These are phyloP conservation scores for Miniopterus natalensis DNA, from an alignment of 2,113 vertebrate species.

Conservation along the genomic window DNA sequence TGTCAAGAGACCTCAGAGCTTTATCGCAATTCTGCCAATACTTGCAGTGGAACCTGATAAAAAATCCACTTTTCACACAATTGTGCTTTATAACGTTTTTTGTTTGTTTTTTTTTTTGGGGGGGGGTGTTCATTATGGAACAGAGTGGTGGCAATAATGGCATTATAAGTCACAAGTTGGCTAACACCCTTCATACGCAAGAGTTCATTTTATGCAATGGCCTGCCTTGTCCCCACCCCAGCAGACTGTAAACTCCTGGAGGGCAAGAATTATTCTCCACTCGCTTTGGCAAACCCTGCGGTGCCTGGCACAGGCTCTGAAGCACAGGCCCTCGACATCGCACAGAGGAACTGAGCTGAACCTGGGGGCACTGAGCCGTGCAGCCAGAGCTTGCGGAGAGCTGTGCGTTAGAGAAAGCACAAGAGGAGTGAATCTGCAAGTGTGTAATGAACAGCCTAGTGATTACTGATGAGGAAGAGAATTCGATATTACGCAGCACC, in stretches of 20 bases:
- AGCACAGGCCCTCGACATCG: not conserved
- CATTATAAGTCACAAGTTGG: conserved; percentile 55
- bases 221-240: not conserved
- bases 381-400: conserved; percentile 37
- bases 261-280: not conserved
- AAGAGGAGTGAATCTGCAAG: conserved; percentile 53
- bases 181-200: not conserved
- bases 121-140: not conserved
- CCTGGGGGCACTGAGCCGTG: not conserved
- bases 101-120: not conserved
- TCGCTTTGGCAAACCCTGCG: conserved; percentile 25
- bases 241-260: conserved; percentile 12
- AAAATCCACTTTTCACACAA: not conserved
- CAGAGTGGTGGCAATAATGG: not conserved
- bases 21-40: conserved; percentile 13
- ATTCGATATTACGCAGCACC: not conserved
- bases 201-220: not conserved
- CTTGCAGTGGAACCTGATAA: not conserved
- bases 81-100: not conserved
- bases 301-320: not conserved
- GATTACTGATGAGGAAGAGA: conserved; percentile 64
- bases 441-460: conserved; percentile 71
- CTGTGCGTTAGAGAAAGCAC: conserved; percentile 16
- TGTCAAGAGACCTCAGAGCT: not conserved
- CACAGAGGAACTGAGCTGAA: conserved; percentile 22